Percentiles rank a stretch among this genome's conserved stretches.
These are phyloP conservation scores for Prosopocoilus inquinatus DNA, from an alignment of 2,888 invertebrate genomes.

Conservation along the genomic window DNA sequence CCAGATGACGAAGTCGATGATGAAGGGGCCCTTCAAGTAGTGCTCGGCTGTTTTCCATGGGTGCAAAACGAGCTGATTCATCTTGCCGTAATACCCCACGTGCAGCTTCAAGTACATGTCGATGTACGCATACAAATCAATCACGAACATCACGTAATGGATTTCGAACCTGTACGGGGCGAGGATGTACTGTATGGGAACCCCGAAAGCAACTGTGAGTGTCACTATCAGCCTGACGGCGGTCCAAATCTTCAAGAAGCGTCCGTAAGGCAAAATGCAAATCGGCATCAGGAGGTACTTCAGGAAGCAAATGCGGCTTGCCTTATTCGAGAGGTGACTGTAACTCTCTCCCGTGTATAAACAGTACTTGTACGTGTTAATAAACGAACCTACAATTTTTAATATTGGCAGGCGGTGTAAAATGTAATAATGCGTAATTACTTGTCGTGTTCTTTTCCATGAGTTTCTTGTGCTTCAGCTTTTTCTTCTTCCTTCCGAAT, in stretches of 20 bases:
- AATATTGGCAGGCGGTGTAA: background rate
- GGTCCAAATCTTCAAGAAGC: constrained; percentile 35
- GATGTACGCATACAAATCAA: constrained; percentile 52
- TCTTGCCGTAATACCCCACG: constrained; percentile 54
- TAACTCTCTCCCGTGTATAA: constrained; percentile 27
- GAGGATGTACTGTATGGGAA: constrained; percentile 26
- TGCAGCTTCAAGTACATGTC: constrained; percentile 56
- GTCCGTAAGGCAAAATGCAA: constrained; percentile 36
- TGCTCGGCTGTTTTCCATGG: constrained; percentile 55
- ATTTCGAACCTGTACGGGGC: constrained; percentile 17
- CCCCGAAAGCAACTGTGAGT: constrained; percentile 17
- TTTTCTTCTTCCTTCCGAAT: constrained; percentile 12
- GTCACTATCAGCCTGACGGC: constrained; percentile 22
- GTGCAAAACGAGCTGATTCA: constrained; percentile 55
- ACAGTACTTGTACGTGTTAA: constrained; percentile 32
- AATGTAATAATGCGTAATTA: background rate
- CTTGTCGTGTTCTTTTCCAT: constrained; percentile 8
- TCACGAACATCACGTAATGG: constrained; percentile 37
- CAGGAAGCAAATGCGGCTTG: constrained; percentile 31
- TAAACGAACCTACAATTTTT: constrained; percentile 25
- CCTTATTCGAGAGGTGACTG: constrained; percentile 25
- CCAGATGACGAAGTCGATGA: constrained; percentile 51
- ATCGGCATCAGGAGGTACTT: constrained; percentile 36
- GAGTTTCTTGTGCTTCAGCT: constrained; percentile 10
- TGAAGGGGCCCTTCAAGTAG: constrained; percentile 53